Evolutionary conservation across 2,888 invertebrate species (phyloP).

Genomic region (Leptinotarsa rubiginosa): DNA sequence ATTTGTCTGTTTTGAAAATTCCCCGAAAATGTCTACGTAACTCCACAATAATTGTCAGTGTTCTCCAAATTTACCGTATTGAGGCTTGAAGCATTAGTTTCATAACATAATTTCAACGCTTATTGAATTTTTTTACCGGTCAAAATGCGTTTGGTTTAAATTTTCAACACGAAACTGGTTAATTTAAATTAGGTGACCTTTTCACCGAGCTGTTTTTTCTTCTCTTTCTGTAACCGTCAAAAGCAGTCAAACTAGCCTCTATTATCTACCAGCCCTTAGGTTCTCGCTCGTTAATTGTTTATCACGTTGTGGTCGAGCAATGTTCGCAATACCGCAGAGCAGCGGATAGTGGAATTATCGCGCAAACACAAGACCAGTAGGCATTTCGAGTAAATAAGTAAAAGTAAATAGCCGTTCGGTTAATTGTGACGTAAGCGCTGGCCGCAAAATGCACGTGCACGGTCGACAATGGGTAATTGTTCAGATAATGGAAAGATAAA

Average conservation of each 20-base stretch:
- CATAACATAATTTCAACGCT: too few relatives aligned
- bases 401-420: constrained; percentile 33
- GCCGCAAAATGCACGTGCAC: constrained; percentile 34
- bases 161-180: too few relatives aligned
- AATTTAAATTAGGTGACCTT: neutral
- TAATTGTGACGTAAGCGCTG: constrained; percentile 27
- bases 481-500: constrained; percentile 33
- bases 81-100: too few relatives aligned
- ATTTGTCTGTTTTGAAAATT: too few relatives aligned
- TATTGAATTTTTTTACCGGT: too few relatives aligned
- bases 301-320: constrained; percentile 34
- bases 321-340: constrained; percentile 6
- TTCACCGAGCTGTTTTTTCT: neutral
- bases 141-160: too few relatives aligned
- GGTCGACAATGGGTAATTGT: constrained; percentile 35
- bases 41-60: too few relatives aligned
- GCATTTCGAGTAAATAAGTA: constrained; percentile 38
- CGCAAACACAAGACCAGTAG: constrained; percentile 26
- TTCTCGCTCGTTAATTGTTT: constrained; percentile 27
- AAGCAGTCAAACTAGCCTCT: neutral
- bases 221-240: too few relatives aligned
- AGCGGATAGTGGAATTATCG: constrained; percentile 31
- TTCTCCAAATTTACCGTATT: too few relatives aligned
- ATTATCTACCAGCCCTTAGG: constrained; percentile 15
- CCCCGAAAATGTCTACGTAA: too few relatives aligned